Base-by-base conservation (phyloP, 1,140 invertebrate species). In the Belonocnema kinseyi region DNA sequence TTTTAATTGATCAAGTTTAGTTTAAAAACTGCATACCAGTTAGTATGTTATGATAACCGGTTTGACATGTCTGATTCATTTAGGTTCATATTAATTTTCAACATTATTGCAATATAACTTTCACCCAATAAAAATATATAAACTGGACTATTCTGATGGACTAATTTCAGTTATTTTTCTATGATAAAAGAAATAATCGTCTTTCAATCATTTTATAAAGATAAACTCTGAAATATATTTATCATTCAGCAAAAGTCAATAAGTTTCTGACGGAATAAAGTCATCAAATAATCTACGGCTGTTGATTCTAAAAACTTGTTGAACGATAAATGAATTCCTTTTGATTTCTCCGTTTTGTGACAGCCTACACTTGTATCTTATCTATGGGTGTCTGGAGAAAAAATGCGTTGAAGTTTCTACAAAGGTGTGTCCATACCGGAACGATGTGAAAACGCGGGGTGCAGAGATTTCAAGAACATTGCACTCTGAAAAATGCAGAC, bases 391-490 rank as follows among this genome's bases (percentile, higher is more conserved):
- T 12, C 17, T n/a, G 8, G 12, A 40, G 26, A 66, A 66, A 66
- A 66, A 46, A 16, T n/a, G 26, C 61, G 40, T 46, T 66, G 33
- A 66, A 14, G 33, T 66, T 66, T 33, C 40, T 19, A 66, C 61
- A 33, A 40, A 66, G 61, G 61, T 66, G 61, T 66, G 61, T 46
- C 61, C 61, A 33, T 19, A 26, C 17, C 21, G 33, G 33, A 66
- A 66, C 58, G 58, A 66, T 46, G 21, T 66, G 13, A 66, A 46
- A 66, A 3, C 5, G 26, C 26, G 16, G 40, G 21, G 40, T 13
- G 19, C 21, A 21, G 10, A 66, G 40, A 66, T 46, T 14, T 46
- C 2, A 46, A 46, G n/a, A 66, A 66, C 58, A 16, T 66, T 66
- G 58, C 58, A 40, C 58, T 66, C 58, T n/a, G 7, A 54, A 54